Base-by-base conservation (phyloP, 2,888 invertebrate genomes). In the Limenitis arthemis region DNA sequence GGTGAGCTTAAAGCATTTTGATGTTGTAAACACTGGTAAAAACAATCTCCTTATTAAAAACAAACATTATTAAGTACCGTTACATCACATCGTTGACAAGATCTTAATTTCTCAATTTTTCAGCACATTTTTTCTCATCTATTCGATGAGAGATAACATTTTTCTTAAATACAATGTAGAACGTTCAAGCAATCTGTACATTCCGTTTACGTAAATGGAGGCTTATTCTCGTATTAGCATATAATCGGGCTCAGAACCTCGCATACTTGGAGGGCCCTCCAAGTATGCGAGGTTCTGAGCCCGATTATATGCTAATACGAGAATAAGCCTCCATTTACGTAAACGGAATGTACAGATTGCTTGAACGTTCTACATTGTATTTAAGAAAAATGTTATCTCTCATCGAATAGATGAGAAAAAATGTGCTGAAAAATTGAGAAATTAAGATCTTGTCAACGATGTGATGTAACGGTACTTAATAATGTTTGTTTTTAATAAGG, bases 241-340 rank as follows among this genome's bases (percentile, higher is more conserved):
- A 79, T 73, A 77, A 79, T 75, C 73, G 72, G 64, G 43, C 52
- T 58, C 44, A 33, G 48, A 11, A 46, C 41, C 56, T 49, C 61
- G 63, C 64, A 61, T 61, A 49, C 63, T 61, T 47, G 53, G 51
- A 30, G 65, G 74, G 75, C 75, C 74, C 65, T 30, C 51, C 53
- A 47, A 61, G 63, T 49, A 61, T 61, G 64, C 63, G 61, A 49
- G 56, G 41, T 46, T 11, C 48, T 33, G 44, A 58, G 52, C 43
- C 64, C 72, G 73, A 75, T 79, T 77, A 73, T 79, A 78, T 79
- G 81, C 76, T 79, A 79, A 79, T 79, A 69, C 64, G 59, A 50
- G 61, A 67, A 69, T 68, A 67, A 70, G 69, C 67, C 66, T 65
- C 66, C 69, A 61, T 70, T 69, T 67, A 70, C 66, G 68, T 63